phyloP scores from a whole-genome alignment of 1,140 invertebrate genomes.

The Nautilus pompilius region DNA sequence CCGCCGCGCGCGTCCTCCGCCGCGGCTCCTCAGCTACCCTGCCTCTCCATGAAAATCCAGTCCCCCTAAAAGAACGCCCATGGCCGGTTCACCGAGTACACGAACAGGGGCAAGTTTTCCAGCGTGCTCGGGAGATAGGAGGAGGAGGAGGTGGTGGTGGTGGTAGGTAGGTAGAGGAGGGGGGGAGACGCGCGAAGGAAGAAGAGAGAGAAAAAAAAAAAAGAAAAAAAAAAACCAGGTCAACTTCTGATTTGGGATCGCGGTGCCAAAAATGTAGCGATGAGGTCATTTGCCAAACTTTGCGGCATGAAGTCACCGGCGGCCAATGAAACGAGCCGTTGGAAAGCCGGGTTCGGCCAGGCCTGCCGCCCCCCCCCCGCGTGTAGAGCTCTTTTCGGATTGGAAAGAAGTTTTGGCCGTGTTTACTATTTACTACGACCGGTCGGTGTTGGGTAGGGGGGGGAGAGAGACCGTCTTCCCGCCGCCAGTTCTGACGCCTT shows the following conservation, averaged over 20 bases:
- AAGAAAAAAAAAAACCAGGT: not conserved
- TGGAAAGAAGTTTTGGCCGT: too few relatives aligned
- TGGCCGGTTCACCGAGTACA: too few relatives aligned
- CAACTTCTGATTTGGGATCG: not conserved
- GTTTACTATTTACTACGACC: too few relatives aligned
- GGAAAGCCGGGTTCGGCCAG: not conserved
- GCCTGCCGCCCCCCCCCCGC: not conserved
- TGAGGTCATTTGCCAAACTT: slow-evolving; percentile 22
- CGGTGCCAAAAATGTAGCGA: slow-evolving; percentile 4
- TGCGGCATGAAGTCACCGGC: slow-evolving; percentile 19
- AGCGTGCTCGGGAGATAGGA: not conserved
- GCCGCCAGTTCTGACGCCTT: not conserved
- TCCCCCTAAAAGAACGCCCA: too few relatives aligned
- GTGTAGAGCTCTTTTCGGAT: not conserved
- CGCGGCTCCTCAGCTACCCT: too few relatives aligned
- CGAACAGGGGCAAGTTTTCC: not conserved
- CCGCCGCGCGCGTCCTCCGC: too few relatives aligned
- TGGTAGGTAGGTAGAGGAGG: not conserved
- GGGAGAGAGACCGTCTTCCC: not conserved
- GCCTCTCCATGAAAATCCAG: too few relatives aligned
- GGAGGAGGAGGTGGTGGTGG: not conserved
- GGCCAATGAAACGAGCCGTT: slow-evolving; percentile 17
- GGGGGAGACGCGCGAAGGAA: not conserved
- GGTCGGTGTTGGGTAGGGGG: slow-evolving; percentile 12
- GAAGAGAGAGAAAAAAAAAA: not conserved